Conservation (phyloP, 2,888 invertebrate genomes). For the Phortica okadai region DNA sequence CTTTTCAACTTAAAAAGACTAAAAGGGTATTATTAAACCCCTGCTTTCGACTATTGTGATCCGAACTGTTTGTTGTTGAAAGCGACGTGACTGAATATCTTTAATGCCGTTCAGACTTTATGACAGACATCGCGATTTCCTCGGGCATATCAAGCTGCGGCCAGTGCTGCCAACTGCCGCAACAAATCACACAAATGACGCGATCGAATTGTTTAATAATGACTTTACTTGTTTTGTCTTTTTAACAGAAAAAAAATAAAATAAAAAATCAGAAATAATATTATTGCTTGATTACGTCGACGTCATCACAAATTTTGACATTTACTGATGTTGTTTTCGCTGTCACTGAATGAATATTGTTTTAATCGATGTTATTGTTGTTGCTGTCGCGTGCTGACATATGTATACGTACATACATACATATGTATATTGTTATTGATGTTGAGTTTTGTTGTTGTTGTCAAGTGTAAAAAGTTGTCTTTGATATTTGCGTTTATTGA, state of each 20-base stretch:
- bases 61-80: too few relatives aligned
- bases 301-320: not conserved
- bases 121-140: not conserved
- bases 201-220: not conserved
- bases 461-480: not conserved
- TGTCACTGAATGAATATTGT: not conserved
- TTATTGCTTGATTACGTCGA: not conserved
- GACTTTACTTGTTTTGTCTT: not conserved
- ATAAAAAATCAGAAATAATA: not conserved
- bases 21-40: too few relatives aligned
- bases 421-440: constrained; percentile 48
- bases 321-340: not conserved
- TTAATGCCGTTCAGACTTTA: not conserved
- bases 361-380: constrained; percentile 13
- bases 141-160: not conserved
- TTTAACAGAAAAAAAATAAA: not conserved
- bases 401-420: not conserved
- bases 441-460: not conserved
- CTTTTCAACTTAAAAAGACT: too few relatives aligned
- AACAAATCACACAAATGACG: not conserved
- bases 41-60: too few relatives aligned
- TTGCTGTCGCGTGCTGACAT: constrained; percentile 20
- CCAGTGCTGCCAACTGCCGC: not conserved
- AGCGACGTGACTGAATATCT: too few relatives aligned
- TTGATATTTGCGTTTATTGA: constrained; percentile 14